Evolutionary conservation across 1,140 invertebrate species (phyloP), one percentile per base, ranked within the genome.

Genomic region (Bombus turneri): DNA sequence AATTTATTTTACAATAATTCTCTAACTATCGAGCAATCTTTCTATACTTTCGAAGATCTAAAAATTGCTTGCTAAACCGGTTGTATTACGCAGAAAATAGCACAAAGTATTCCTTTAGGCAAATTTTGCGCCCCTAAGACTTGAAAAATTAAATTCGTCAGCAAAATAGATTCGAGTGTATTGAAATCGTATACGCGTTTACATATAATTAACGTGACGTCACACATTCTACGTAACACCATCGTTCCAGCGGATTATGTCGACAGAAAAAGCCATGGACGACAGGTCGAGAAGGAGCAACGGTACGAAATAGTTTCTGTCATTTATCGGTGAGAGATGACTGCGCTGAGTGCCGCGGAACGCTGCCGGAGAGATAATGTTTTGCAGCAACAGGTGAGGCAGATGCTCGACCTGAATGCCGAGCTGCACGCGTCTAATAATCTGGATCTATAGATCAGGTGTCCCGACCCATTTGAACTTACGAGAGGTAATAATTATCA

Each of bases 381-480:
- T 95, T 95, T 95, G 94, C 93, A 88, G 94, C 94, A 95, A 95
- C 95, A 95, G 95, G 95, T 95, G 94, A 95, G 91, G 93, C 95
- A 95, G 95, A 94, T 95, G 95, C 92, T 93, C 93, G 91, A 94
- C 94, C 93, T 95, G 94, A 94, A 94, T 93, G 93, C 93, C 93
- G 91, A 90, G 92, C 90, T 91, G 93, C 93, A 93, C 94, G 93
- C 92, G 92, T 94, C 93, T 95, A 94, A 94, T 94, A 94, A 95
- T 91, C 92, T 94, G 90, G 87, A 94, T 94, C 92, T 94, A 94
- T 93, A 93, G 93, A 94, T 95, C 94, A 94, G 94, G 91, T 94
- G 92, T 92, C 92, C 81, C 85, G 86, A 90, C 91, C 87, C 90
- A 89, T 91, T 93, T 87, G 83, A 91, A 87, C 90, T 87, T 85